Evolutionary conservation across 92 coral and sea anemone genomes (phyloP), one percentile per base, ranked within the genome.

Genomic region (Zoanthus sansibaricus): DNA sequence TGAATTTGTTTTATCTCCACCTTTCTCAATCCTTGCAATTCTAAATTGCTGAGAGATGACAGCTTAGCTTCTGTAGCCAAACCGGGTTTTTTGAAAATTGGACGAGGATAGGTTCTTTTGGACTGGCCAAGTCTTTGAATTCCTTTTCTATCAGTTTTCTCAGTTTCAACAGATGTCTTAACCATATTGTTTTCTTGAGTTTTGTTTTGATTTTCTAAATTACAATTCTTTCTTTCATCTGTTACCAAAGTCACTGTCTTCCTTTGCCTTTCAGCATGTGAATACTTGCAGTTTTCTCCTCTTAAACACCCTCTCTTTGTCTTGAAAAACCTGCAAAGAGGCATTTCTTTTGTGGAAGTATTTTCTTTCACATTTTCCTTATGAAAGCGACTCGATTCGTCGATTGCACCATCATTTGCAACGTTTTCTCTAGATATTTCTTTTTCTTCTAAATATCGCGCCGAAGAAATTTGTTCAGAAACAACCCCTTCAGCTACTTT

Each of bases 1-100:
- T 89, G 88, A 37, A 94, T 75, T 61, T 96, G 98, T 68, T 90
- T 86, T 13, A 96, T 69, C 76, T 96, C 98, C 51, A 90, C 88
- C 56, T 82, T 58, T 18, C 94, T 89, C 52, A 96, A 86, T 47
- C 79, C 89, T 70, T 78, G 69, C 62, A 89, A 44, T 75, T 90
- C 92, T 58, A 18, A 42, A 2, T 25, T 88, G 71, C 69, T 87
- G 9, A 88, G 88, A 58, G 84, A 70, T 46, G 87, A 84, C 10
- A 92, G 87, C 62, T 59, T 82, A 54, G 62, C 67, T 21, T 86
- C 32, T 45, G 93, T 91, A 83, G 91, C 21, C 10, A 64, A 45
- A 18, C 61, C 18, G 5, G 56, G 72, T 25, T 46, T 67, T 33
- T 15, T 9, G 8, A 66, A 11, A 18, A 64, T 15, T 61, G 45